Percentiles rank a stretch among this genome's conserved stretches.
Evolutionary conservation across 1,140 invertebrate genomes (phyloP).

Genomic region (Bathynomus jamesi): DNA sequence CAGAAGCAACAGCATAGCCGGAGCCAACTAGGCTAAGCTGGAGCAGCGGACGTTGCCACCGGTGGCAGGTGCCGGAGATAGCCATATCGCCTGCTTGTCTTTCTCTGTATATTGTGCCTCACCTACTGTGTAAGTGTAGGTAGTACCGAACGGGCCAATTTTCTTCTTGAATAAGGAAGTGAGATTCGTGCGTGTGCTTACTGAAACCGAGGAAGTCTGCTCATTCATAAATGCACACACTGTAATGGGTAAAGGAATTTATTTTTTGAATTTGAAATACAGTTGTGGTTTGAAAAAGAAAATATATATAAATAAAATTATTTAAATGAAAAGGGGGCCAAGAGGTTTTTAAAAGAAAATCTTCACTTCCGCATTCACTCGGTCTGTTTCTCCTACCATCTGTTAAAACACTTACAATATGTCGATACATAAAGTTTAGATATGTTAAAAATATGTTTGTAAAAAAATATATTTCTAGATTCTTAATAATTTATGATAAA

Average conservation of each 20-base stretch:
- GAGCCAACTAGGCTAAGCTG: background rate
- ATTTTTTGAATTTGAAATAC: too few species aligned
- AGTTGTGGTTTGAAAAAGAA: background rate
- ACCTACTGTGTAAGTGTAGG: background rate
- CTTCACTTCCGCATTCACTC: background rate
- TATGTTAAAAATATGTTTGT: constrained; percentile 4
- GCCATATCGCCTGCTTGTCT: constrained; percentile 2
- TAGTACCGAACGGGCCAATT: background rate
- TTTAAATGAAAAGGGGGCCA: too few species aligned
- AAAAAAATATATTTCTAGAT: constrained; percentile 6
- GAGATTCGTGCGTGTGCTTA: too few species aligned
- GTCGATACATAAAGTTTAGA: background rate
- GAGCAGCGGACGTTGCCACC: background rate
- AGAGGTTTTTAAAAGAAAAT: background rate
- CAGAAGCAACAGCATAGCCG: background rate
- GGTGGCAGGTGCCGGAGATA: constrained; percentile 2
- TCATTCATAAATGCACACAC: too few species aligned
- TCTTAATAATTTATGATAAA: background rate
- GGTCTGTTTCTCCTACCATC: background rate
- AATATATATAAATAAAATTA: constrained; percentile 4
- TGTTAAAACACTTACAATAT: background rate
- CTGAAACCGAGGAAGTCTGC: too few species aligned
- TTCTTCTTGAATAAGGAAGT: background rate
- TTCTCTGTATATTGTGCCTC: background rate
- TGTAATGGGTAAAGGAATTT: too few species aligned